Evolutionary conservation across 1,140 invertebrate species (phyloP).

Genomic region (Mercenaria mercenaria): DNA sequence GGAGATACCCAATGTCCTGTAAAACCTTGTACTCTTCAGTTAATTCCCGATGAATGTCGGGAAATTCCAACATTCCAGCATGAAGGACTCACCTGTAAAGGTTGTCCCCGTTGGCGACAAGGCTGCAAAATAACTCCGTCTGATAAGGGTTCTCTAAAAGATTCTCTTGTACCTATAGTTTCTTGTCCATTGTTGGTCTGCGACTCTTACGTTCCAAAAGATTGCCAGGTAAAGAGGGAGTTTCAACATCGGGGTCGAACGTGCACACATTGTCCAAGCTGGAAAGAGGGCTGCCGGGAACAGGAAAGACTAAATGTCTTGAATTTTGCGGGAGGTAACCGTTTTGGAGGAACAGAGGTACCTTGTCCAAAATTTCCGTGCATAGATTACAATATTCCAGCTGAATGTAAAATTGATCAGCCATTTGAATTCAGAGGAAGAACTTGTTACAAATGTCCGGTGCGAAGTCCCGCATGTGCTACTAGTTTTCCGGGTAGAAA

Average conservation of each 20-base stretch:
- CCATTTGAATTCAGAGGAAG: conserved; percentile 29
- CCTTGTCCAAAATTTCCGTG: conserved; percentile 42
- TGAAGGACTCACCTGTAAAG: conserved; percentile 24
- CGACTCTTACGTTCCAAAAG: neutral
- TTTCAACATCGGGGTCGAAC: conserved; percentile 19
- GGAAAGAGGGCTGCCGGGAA: conserved; percentile 53
- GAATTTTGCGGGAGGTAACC: neutral
- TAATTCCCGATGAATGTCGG: conserved; percentile 52
- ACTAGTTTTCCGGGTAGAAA: neutral
- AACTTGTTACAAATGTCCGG: conserved; percentile 44
- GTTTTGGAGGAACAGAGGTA: neutral
- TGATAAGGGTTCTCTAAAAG: neutral
- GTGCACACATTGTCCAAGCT: conserved; percentile 36
- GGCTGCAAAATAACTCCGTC: neutral
- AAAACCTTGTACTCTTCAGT: neutral
- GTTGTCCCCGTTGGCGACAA: conserved; percentile 22
- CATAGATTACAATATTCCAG: conserved; percentile 1
- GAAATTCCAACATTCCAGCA: conserved; percentile 35
- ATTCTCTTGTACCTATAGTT: neutral
- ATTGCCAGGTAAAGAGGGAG: conserved; percentile 25
- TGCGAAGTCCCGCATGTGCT: neutral
- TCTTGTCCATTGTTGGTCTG: conserved; percentile 35
- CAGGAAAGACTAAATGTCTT: neutral
- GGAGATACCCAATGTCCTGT: conserved; percentile 9
- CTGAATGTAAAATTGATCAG: conserved; percentile 35